Percentiles rank a stretch among this genome's conserved stretches.
These are phyloP conservation scores for Epinotia ramella DNA, from an alignment of 2,888 invertebrate species.

Conservation along the genomic window DNA sequence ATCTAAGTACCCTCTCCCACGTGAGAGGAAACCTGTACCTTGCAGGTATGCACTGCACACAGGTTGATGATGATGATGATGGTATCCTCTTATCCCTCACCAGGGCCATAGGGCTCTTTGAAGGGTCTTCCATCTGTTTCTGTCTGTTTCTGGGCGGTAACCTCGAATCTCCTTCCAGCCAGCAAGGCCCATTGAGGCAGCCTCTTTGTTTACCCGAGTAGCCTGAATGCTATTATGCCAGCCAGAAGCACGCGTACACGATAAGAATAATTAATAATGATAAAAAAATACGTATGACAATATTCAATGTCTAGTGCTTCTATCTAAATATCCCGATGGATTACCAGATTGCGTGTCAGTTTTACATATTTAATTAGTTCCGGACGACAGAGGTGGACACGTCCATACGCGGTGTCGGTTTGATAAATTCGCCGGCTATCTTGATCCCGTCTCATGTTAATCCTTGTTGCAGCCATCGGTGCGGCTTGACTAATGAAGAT, in stretches of 20 bases:
- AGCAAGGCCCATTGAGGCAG: no score
- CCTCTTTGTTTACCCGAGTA: not conserved
- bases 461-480: conserved; percentile 89
- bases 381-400: conserved; percentile 63
- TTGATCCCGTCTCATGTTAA: conserved; percentile 52
- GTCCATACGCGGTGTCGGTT: conserved; percentile 60
- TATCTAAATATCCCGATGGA: not conserved
- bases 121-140: no score
- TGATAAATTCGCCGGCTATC: conserved; percentile 70
- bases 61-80: no score
- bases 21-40: no score
- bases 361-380: conserved; percentile 32
- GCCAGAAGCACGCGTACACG: conserved; percentile 74
- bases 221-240: conserved; percentile 71
- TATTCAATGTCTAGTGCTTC: not conserved
- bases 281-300: no score
- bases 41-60: no score
- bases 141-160: no score
- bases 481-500: conserved; percentile 93
- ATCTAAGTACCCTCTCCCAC: no score
- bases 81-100: no score
- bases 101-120: no score
- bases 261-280: conserved; percentile 61
- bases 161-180: no score
- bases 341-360: conserved; percentile 10